These are phyloP conservation scores for Hyposoter dolosus DNA, from an alignment of 2,888 invertebrate species.

Conservation along the genomic window DNA sequence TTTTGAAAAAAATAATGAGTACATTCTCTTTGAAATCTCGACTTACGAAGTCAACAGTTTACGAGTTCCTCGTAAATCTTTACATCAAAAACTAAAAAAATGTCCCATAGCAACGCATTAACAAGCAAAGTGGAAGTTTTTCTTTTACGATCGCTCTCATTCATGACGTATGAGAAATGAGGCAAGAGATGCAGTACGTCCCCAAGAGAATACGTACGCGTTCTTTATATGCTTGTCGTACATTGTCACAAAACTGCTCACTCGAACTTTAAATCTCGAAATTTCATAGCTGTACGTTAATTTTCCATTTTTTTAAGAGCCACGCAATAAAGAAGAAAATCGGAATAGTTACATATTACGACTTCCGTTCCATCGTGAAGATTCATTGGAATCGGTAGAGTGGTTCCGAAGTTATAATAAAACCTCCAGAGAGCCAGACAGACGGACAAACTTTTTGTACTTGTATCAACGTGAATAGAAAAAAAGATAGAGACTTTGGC, in stretches of 20 bases:
- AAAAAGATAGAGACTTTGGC: neutral
- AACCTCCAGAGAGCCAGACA: neutral
- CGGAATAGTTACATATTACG: neutral
- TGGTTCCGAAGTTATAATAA: neutral
- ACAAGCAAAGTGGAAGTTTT: constrained; percentile 29
- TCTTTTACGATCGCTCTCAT: constrained; percentile 41
- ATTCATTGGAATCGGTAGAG: neutral
- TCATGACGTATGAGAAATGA: constrained; percentile 11
- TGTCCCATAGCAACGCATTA: constrained; percentile 26
- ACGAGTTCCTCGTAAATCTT: constrained; percentile 46
- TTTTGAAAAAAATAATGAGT: constrained; percentile 4
- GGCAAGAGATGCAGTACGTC: neutral
- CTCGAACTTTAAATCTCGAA: neutral
- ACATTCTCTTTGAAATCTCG: constrained; percentile 12
- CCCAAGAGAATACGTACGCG: neutral
- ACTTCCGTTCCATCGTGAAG: neutral
- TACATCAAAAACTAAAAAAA: neutral
- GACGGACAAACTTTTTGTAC: neutral
- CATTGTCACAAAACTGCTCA: neutral
- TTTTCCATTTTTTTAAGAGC: neutral
- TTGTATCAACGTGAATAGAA: neutral
- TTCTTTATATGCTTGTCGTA: neutral
- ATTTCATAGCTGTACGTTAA: neutral
- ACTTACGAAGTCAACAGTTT: constrained; percentile 10
- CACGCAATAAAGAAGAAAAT: neutral